Percentiles rank a stretch among this genome's conserved stretches.
These are phyloP conservation scores for Amniataba percoides DNA, from an alignment of 2,797 vertebrate species.

Conservation along the genomic window DNA sequence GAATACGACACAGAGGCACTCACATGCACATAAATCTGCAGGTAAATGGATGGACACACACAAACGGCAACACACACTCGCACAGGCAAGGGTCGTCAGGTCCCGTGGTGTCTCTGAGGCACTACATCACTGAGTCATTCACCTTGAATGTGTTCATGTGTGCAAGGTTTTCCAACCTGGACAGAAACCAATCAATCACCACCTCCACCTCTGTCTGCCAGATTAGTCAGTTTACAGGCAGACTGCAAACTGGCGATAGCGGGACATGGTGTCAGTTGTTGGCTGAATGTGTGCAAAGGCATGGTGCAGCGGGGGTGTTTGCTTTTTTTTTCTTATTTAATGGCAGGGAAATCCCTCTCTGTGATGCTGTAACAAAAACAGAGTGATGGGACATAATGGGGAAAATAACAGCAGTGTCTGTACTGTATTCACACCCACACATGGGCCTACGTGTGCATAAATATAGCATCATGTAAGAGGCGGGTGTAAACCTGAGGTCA, in stretches of 20 bases:
- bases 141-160: slow-evolving; percentile 70
- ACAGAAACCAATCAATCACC: slow-evolving; percentile 67
- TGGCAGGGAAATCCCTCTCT: slow-evolving; percentile 70
- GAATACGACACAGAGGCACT: slow-evolving; percentile 22
- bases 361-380: slow-evolving; percentile 61
- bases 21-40: slow-evolving; percentile 42
- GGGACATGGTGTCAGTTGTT: background rate
- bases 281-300: slow-evolving; percentile 25
- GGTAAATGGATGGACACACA: slow-evolving; percentile 30
- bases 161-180: slow-evolving; percentile 63
- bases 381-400: slow-evolving; percentile 14
- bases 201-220: slow-evolving; percentile 33
- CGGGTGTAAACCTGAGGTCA: slow-evolving; percentile 45
- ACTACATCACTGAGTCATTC: slow-evolving; percentile 71
- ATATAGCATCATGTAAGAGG: slow-evolving; percentile 49
- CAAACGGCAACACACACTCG: slow-evolving; percentile 8
- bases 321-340: slow-evolving; percentile 49
- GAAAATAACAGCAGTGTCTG: slow-evolving; percentile 12
- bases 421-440: slow-evolving; percentile 51
- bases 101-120: slow-evolving; percentile 41
- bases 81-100: slow-evolving; percentile 52
- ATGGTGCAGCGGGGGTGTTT: slow-evolving; percentile 18
- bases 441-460: slow-evolving; percentile 24
- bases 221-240: slow-evolving; percentile 46
- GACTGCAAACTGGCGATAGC: slow-evolving; percentile 31